Evolutionary conservation across 2,113 vertebrate genomes (phyloP), one percentile per base, ranked within the genome.

Genomic region (Misgurnus anguillicaudatus): DNA sequence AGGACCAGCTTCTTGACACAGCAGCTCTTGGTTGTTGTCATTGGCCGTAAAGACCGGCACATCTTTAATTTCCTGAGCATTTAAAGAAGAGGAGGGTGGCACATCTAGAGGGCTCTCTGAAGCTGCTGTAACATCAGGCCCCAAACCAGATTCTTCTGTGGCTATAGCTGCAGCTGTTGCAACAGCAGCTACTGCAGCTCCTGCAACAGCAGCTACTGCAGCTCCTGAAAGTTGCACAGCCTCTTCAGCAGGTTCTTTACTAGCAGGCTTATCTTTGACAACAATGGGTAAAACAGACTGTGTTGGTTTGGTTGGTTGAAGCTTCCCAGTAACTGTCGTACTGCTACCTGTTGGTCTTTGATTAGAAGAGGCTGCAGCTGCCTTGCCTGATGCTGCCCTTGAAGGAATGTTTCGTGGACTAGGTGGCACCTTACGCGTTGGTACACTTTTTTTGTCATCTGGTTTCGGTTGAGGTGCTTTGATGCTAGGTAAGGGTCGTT

Each of bases 201-300:
- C 83, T 5, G 38, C 24, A 0, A 45, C 66, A 8, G 53, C 64
- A 6, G 67, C 73, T 38, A 11, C 83, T 8, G 45, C 60, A 31
- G 17, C 68, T 11, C 61, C 51, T 5, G 38, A 60, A 1, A 19
- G 62, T n/a, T 55, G 62, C 11, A 61, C 48, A n/a, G 60, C 6
- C 9, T n/a, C 53, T 2, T n/a, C 65, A 53, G 17, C 13, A 10
- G 17, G 55, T 4, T 45, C 55, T 17, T 81, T 77, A 6, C 77
- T 24, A 31, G 16, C n/a, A 0, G 68, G 78, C 62, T 89, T 89
- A 75, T 86, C 89, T 16, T 41, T 71, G 3, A 84, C 51, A 3
- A 60, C 80, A 47, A 87, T 87, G 14, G 91, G 90, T 6, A 77
- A 45, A 39, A 89, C 87, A 9, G 90, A 77, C 82, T 90, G 90